Evolutionary conservation across 2,888 invertebrate genomes (phyloP), one percentile per base, ranked within the genome.

Genomic region (Nomada goodeniana): DNA sequence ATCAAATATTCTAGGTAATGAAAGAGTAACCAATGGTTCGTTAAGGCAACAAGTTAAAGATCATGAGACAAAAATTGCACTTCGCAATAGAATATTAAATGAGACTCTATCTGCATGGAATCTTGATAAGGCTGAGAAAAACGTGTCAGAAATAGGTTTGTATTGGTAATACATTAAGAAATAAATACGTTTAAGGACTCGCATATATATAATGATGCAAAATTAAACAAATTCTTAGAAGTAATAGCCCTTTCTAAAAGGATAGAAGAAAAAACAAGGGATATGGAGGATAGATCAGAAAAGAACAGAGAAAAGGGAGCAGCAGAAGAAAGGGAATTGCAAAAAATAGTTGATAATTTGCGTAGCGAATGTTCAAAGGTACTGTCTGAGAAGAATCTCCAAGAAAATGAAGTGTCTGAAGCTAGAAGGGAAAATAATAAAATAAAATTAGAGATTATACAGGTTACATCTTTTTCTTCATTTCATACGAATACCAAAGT

Each of bases 361-460:
- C 94, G 96, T 61, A 95, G 95, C 36, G 94, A 94, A 53, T 94
- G 96, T 92, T 95, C 96, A 0, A 95, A 95, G 81, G 94, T 96
- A 53, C 96, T 96, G 90, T 96, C 96, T 91, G 96, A 96, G 89
- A 95, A 96, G 75, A 93, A 94, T 2, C 94, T 95, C 23, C 96
- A 96, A 90, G 95, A 95, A 75, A 93, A 94, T 10, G 95, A 96
- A 88, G 94, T 95, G 26, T 91, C 91, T 26, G 95, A 95, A 55
- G 94, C 95, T 60, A 95, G 96, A 88, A 94, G 94, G 55, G 96
- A 97, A 85, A 94, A 95, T 0, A 92, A 93, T 0, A 95, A 95
- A 86, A 92, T 95, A 52, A 95, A 95, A 80, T 94, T 94, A 63
- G 95, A 96, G 87, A 95, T 97, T 64, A 93, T 93, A 36, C 95